Conservation (phyloP, 2,113 vertebrate species). For the Isurus oxyrinchus region DNA sequence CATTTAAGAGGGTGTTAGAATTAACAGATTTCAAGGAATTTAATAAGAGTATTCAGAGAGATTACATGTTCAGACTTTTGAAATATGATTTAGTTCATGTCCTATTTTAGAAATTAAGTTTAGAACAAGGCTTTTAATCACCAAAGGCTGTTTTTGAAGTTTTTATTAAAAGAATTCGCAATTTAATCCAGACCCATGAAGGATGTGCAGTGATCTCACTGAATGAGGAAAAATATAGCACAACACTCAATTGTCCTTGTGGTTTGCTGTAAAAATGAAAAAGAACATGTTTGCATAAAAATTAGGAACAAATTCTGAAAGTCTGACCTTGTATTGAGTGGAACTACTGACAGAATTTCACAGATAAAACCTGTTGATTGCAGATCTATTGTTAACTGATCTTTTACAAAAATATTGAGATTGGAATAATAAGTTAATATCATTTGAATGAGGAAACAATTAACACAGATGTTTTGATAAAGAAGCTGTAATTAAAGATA, state of each 20-base stretch:
- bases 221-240: neutral
- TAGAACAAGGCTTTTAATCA: neutral
- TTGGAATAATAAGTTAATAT: neutral
- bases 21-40: neutral
- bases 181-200: neutral
- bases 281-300: neutral
- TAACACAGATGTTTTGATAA: neutral
- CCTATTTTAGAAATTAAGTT: neutral
- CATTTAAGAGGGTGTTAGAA: neutral
- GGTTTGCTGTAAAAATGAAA: neutral
- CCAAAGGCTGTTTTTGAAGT: neutral
- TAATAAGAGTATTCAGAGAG: too few species aligned
- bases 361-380: neutral
- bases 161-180: neutral
- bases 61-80: neutral
- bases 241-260: neutral
- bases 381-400: neutral
- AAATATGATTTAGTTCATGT: neutral
- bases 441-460: neutral
- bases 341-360: neutral
- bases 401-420: neutral
- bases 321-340: neutral
- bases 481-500: neutral
- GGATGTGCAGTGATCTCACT: neutral
- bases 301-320: neutral